These are phyloP conservation scores for Malacoraja senta DNA, from an alignment of 2,797 vertebrate genomes.

Conservation along the genomic window DNA sequence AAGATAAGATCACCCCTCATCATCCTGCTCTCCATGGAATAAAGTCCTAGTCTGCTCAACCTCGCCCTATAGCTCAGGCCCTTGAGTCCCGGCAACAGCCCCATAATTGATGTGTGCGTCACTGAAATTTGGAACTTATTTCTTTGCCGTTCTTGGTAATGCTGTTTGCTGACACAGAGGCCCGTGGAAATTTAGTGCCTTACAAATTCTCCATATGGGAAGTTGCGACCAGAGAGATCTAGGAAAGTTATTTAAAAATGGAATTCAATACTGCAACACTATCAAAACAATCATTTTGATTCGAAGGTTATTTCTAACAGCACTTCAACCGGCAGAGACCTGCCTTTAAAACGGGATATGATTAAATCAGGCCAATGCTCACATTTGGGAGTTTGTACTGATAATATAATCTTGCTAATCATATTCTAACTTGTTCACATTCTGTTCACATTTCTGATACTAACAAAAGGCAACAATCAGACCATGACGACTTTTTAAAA, in stretches of 20 bases:
- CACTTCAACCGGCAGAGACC: not conserved
- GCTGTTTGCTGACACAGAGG: not conserved
- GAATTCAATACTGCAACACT: not conserved
- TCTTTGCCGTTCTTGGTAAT: not conserved
- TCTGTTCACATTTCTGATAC: not conserved
- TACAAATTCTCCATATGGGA: not conserved
- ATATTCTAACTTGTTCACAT: not conserved
- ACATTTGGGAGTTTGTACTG: not conserved
- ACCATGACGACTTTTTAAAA: not conserved
- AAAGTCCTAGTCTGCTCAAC: no score
- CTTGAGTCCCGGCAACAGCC: no score
- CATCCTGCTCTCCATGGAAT: no score
- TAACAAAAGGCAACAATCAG: not conserved
- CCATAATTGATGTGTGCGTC: not conserved
- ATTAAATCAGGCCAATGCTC: not conserved
- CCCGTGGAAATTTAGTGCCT: not conserved
- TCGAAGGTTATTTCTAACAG: not conserved
- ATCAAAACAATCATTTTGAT: not conserved
- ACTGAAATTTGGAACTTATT: not conserved
- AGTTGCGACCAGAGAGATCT: not conserved
- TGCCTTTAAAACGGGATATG: not conserved
- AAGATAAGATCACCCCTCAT: no score
- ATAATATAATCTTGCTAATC: not conserved
- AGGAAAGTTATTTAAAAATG: not conserved
- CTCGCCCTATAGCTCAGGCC: no score